Conservation (phyloP, 2,797 vertebrate genomes). For the Sparus aurata region DNA sequence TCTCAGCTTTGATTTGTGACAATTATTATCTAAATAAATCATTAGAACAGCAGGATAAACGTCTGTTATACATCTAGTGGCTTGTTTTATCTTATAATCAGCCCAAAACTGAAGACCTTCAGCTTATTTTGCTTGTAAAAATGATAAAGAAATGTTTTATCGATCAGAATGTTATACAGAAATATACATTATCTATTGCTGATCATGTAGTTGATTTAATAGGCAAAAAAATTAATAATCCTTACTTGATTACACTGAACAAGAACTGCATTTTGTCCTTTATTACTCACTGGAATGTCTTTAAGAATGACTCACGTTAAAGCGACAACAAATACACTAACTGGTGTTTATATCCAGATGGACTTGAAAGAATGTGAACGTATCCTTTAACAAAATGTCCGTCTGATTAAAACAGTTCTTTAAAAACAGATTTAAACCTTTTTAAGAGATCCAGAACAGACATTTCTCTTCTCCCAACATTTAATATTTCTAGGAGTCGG, state of each 20-base stretch:
- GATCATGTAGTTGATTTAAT: too few relatives aligned
- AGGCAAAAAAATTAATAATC: too few relatives aligned
- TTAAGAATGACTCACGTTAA: background rate
- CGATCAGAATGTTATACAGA: too few relatives aligned
- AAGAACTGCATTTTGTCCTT: background rate
- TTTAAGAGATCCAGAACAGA: background rate
- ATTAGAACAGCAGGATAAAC: background rate
- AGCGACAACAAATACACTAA: too few relatives aligned
- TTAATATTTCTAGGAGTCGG: background rate
- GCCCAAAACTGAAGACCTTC: background rate
- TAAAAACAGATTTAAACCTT: background rate
- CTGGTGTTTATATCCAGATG: too few relatives aligned
- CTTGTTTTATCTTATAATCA: background rate
- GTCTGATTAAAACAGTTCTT: background rate
- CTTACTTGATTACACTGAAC: too few relatives aligned
- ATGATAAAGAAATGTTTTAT: background rate
- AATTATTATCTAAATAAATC: too few relatives aligned
- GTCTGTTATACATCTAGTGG: background rate
- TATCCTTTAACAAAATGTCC: background rate
- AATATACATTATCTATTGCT: too few relatives aligned
- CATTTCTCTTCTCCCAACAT: background rate
- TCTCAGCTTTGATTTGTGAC: too few relatives aligned
- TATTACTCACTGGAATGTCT: too few relatives aligned
- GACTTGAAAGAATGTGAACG: too few relatives aligned
- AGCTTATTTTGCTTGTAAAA: too few relatives aligned